Evolutionary conservation across 2,888 invertebrate species (phyloP).

Genomic region (Heteromurus nitidus): DNA sequence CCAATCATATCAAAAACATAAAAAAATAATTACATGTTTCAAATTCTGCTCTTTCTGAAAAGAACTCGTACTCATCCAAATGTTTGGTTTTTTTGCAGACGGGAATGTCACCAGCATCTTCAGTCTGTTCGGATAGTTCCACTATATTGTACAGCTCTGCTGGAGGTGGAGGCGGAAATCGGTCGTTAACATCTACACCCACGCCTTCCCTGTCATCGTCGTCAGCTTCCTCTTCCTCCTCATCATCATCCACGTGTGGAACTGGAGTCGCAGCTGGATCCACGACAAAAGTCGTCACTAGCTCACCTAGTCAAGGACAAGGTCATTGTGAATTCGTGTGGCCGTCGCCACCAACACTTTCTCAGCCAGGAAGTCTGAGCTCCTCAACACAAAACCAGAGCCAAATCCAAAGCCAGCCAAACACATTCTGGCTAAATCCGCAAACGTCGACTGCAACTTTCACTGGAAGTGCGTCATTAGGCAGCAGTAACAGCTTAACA

Average conservation of each 20-base stretch:
- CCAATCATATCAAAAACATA: constrained; percentile 23
- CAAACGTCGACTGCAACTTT: constrained; percentile 39
- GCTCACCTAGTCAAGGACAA: constrained; percentile 64
- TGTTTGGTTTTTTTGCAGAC: constrained; percentile 59
- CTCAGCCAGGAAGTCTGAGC: constrained; percentile 20
- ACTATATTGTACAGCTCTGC: constrained; percentile 58
- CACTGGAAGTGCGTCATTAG: constrained; percentile 20
- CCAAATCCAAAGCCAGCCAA: constrained; percentile 8
- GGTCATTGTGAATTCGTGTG: constrained; percentile 69
- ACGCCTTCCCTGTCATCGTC: constrained; percentile 63
- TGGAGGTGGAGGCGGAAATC: constrained; percentile 57
- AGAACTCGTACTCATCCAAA: no score
- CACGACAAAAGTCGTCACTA: constrained; percentile 56
- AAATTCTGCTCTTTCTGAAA: constrained; percentile 2
- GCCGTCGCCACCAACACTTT: constrained; percentile 56
- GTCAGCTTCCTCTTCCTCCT: constrained; percentile 40
- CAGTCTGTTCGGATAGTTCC: constrained; percentile 71
- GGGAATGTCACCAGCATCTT: constrained; percentile 73
- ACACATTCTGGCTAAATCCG: constrained; percentile 50
- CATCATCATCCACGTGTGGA: constrained; percentile 34
- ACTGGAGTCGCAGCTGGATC: constrained; percentile 3
- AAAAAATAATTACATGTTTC: constrained; percentile 16
- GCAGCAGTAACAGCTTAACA: constrained; percentile 56
- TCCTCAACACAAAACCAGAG: not conserved
- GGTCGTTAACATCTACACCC: constrained; percentile 66